Percentiles rank a stretch among this genome's conserved stretches.
These are phyloP conservation scores for Argyresthia albistria DNA, from an alignment of 2,888 invertebrate genomes.

Conservation along the genomic window DNA sequence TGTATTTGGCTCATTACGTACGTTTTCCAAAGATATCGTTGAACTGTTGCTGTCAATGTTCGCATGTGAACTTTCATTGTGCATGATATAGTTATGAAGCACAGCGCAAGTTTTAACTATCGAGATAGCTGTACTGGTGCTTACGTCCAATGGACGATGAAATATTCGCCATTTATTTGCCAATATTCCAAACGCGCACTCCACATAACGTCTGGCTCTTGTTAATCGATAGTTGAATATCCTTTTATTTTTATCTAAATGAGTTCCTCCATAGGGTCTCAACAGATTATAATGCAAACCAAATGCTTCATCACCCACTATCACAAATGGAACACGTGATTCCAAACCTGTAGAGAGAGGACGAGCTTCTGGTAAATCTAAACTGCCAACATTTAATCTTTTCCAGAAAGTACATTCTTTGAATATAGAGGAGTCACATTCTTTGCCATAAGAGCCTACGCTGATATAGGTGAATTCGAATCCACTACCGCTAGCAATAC, in stretches of 20 bases:
- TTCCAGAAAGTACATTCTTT: constrained; percentile 13
- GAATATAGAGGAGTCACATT: constrained; percentile 13
- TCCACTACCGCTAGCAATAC: constrained; percentile 18
- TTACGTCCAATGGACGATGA: constrained; percentile 12
- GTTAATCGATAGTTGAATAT: constrained; percentile 4
- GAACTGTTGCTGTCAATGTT: not conserved
- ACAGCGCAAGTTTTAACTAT: constrained; percentile 12
- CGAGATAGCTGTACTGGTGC: constrained; percentile 12
- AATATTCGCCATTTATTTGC: constrained; percentile 16
- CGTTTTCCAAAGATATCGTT: not conserved
- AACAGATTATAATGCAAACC: constrained; percentile 10
- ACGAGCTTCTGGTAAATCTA: constrained; percentile 11
- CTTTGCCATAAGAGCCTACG: constrained; percentile 17
- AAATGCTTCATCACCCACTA: constrained; percentile 14
- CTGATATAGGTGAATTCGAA: constrained; percentile 19
- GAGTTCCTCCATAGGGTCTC: constrained; percentile 11
- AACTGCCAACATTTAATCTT: constrained; percentile 9
- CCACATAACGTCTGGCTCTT: constrained; percentile 6
- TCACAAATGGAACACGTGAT: not conserved
- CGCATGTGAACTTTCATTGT: not conserved
- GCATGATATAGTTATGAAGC: constrained; percentile 9
- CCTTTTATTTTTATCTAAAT: constrained; percentile 7
- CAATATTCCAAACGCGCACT: constrained; percentile 12
- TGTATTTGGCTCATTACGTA: not conserved
- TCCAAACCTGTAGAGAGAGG: constrained; percentile 11